Evolutionary conservation across 2,113 vertebrate genomes (phyloP).

Genomic region (Osmerus mordax): DNA sequence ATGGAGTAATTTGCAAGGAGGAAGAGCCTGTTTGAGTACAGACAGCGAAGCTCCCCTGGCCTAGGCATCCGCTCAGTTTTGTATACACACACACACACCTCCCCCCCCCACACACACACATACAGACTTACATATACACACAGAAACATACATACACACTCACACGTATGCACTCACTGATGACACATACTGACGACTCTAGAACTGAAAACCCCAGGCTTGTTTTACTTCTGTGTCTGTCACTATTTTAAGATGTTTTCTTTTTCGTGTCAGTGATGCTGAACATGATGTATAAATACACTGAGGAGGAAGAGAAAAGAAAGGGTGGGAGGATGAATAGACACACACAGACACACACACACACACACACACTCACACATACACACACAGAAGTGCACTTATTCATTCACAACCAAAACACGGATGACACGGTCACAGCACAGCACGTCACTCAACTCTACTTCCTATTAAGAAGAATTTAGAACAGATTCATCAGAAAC

Average conservation of each 20-base stretch:
- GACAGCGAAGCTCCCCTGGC: slow-evolving; percentile 55
- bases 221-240: slow-evolving; percentile 16
- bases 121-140: background rate
- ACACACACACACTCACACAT: background rate
- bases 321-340: background rate
- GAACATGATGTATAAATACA: slow-evolving; percentile 20
- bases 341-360: background rate
- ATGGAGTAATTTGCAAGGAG: slow-evolving; percentile 59
- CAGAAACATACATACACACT: background rate
- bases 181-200: too few species aligned
- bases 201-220: background rate
- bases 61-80: slow-evolving; percentile 45
- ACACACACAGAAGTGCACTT: background rate
- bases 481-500: too few species aligned
- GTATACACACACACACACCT: slow-evolving; percentile 39
- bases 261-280: slow-evolving; percentile 27
- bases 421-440: too few species aligned
- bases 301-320: slow-evolving; percentile 7
- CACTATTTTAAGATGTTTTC: slow-evolving; percentile 33
- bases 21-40: slow-evolving; percentile 60
- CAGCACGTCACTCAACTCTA: too few species aligned
- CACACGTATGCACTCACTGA: too few species aligned
- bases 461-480: too few species aligned
- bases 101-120: background rate
- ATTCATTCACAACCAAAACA: background rate